These are phyloP conservation scores for honey bee (Apis mellifera) DNA, from an alignment of 1,140 invertebrate species.

Conservation along the genomic window DNA sequence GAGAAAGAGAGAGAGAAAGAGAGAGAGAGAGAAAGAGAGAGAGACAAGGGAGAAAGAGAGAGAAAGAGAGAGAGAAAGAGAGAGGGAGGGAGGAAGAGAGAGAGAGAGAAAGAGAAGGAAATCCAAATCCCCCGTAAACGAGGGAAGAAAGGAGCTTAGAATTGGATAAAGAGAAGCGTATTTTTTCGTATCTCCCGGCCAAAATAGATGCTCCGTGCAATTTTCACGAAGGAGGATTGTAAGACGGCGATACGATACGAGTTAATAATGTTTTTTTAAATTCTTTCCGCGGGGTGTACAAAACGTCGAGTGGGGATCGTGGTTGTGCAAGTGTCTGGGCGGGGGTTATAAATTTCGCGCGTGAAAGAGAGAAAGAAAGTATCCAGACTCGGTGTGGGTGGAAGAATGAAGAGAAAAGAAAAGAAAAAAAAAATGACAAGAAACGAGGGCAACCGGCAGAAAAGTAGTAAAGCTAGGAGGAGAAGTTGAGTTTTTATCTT, in stretches of 20 bases:
- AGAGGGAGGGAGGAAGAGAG: no score
- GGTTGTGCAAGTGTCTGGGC: no score
- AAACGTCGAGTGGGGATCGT: not conserved
- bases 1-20: not conserved
- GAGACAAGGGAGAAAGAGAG: no score
- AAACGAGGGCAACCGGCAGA: no score
- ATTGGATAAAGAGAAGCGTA: not conserved
- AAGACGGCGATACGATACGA: not conserved
- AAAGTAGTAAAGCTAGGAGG: not conserved
- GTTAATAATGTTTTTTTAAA: conserved; percentile 1
- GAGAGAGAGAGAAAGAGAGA: not conserved
- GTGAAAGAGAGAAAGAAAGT: not conserved
- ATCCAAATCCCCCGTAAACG: not conserved
- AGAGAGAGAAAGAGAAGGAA: not conserved
- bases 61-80: no score
- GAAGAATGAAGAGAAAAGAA: not conserved
- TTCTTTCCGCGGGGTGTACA: not conserved
- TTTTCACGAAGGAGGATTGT: not conserved
- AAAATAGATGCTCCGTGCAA: not conserved
- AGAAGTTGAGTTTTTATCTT: not conserved
- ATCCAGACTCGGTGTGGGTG: not conserved
- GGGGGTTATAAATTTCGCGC: conserved; percentile 29
- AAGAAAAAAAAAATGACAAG: not conserved
- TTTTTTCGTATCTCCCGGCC: not conserved
- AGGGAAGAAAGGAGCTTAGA: not conserved